A percentile compares a stretch with the other conserved stretches of the same genome.
Evolutionary conservation across 2,113 vertebrate genomes (phyloP).

Genomic region (Rhipidura dahli): DNA sequence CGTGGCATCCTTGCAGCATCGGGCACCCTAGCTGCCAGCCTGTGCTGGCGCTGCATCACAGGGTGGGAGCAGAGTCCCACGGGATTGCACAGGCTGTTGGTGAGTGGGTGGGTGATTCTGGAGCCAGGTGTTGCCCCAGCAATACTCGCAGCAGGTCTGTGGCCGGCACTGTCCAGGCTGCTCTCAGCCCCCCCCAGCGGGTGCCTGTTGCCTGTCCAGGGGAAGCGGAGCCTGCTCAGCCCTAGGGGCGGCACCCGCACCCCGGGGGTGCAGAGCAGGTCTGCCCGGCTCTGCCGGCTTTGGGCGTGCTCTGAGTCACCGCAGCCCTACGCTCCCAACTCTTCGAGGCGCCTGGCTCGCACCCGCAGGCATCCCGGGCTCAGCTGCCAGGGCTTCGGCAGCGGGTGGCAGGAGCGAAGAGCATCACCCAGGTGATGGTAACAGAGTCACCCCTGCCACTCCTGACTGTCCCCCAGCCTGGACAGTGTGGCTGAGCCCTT

Average conservation of each 20-base stretch:
- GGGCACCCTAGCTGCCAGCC: background rate
- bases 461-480: background rate
- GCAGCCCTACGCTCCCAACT: background rate
- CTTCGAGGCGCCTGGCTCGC: background rate
- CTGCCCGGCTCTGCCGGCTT: conserved; percentile 43
- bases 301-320: background rate
- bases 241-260: background rate
- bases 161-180: background rate
- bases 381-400: background rate
- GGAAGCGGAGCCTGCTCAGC: background rate
- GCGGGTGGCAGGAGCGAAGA: rapidly evolving
- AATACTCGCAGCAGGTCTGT: background rate
- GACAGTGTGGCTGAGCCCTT: background rate
- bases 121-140: background rate
- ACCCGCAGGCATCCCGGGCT: background rate
- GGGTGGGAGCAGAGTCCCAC: background rate
- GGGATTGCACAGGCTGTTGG: background rate
- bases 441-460: background rate
- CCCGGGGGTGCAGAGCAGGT: conserved; percentile 7
- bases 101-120: rapidly evolving
- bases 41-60: background rate
- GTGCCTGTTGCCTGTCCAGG: background rate
- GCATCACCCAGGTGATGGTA: background rate
- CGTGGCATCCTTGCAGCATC: rapidly evolving
- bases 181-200: background rate